phyloP scores from a whole-genome alignment of 2,888 invertebrate species.

The Acleris emargana region DNA sequence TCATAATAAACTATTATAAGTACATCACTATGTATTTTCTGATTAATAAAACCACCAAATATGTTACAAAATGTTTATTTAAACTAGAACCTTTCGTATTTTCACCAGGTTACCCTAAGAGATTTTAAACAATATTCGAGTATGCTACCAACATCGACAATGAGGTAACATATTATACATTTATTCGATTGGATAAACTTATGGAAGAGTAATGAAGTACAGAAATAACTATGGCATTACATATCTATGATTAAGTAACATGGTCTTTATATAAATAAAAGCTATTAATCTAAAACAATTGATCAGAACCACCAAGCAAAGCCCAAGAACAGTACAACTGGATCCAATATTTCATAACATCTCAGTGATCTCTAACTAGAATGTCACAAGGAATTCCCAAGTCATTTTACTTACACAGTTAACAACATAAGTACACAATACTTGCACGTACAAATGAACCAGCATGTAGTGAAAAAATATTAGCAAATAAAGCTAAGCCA shows the following conservation, averaged over 20 bases:
- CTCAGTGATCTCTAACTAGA: neutral
- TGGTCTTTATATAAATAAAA: constrained; percentile 48
- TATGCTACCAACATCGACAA: constrained; percentile 21
- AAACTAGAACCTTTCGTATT: constrained; percentile 70
- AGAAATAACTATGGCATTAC: constrained; percentile 43
- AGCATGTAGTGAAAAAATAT: no score
- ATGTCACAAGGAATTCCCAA: no score
- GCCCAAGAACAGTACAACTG: constrained; percentile 16
- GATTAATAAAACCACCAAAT: constrained; percentile 46
- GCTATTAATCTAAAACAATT: constrained; percentile 37
- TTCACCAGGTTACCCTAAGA: constrained; percentile 59
- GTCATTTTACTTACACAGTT: no score
- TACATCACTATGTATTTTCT: constrained; percentile 2
- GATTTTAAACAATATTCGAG: constrained; percentile 44
- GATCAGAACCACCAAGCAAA: constrained; percentile 20
- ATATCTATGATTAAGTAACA: constrained; percentile 66
- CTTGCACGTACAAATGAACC: no score
- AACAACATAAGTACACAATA: no score
- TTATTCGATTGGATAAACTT: constrained; percentile 22
- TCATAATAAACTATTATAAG: constrained; percentile 10
- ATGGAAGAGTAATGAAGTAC: constrained; percentile 37
- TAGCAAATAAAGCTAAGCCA: no score
- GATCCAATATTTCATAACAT: neutral
- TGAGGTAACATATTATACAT: constrained; percentile 26
- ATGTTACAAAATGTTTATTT: constrained; percentile 77